phyloP scores from a whole-genome alignment of 1,140 invertebrate species.

The Melanaphis sacchari region DNA sequence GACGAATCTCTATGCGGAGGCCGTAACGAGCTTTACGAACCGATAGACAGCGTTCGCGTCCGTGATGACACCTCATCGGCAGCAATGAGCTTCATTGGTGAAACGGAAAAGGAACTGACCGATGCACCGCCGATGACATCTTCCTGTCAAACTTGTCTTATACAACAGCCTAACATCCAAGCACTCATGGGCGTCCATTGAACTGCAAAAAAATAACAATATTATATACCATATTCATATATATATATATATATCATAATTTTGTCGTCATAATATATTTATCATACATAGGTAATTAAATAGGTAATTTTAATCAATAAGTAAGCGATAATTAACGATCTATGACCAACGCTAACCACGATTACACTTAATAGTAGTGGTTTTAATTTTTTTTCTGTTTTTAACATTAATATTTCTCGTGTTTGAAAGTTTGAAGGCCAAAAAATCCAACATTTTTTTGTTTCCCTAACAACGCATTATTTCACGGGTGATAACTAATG shows the following conservation, averaged over 20 bases:
- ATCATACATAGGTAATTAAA: slow-evolving; percentile 14
- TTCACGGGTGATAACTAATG: too few relatives aligned
- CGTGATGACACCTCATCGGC: background rate
- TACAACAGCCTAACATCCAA: slow-evolving; percentile 45
- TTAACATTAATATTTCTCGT: too few relatives aligned
- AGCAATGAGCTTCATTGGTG: background rate
- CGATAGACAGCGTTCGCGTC: background rate
- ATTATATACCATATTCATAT: background rate
- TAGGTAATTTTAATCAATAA: background rate
- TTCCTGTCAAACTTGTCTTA: slow-evolving; percentile 43
- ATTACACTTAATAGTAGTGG: background rate
- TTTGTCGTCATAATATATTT: background rate
- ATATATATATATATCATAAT: background rate
- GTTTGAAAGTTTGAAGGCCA: too few relatives aligned
- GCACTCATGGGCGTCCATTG: slow-evolving; percentile 51
- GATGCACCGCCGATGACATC: background rate
- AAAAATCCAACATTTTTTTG: too few relatives aligned
- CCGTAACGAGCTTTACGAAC: slow-evolving; percentile 12
- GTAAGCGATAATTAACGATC: background rate
- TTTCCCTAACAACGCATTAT: too few relatives aligned
- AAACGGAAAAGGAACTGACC: background rate
- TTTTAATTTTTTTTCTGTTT: background rate
- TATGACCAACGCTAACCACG: background rate
- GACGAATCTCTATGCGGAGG: slow-evolving; percentile 15
- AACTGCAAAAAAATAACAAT: slow-evolving; percentile 1